Base-by-base conservation (phyloP, 2,888 invertebrate genomes). In the Cephus spinipes region DNA sequence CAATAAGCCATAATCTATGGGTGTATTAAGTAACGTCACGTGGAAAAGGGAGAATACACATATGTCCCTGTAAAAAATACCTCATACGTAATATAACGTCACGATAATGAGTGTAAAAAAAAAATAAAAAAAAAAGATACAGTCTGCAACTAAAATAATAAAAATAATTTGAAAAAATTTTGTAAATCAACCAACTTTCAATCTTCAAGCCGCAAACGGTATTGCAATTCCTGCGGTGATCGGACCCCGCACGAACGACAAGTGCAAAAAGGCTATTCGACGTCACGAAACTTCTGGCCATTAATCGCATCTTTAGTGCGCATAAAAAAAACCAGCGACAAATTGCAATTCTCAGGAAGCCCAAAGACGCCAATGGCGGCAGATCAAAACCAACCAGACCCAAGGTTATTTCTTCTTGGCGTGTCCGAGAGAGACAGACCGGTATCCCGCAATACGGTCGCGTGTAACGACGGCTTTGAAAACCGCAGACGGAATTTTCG, bases 401-500 rank as follows among this genome's bases (percentile, higher is more conserved):
- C 23, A 9, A 55, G 23, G 23, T 23, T 23, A 9, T 9, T 55
- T 55, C 55, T 23, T 23, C 9, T 9, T 23, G 55, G 55, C 55
- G 55, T 23, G 2, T 23, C 9, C 55, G 55, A 55, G 23, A 55
- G 23, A 55, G 55, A 55, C 55, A 55, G 2, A 2, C 55, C 55
- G 55, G 55, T 9, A 55, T 4, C 4, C 40, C 9, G 55, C 9
- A 55, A 23, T 23, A 55, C 23, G 23, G 23, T 23, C 23, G 23
- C 23, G 15, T 6, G 55, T 55, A 55, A 23, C 15, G n/a, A 23
- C 2, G 15, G 34, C 55, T 23, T 12, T 12, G 35, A 76, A 76
- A 71, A 71, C 33, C 40, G 11, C 76, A 12, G n/a, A 74, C 33
- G 77, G 73, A 73, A 77, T 77, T 40, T 73, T 68, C 68, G 36